phyloP scores from a whole-genome alignment of 2,888 invertebrate species.

The Pollenia angustigena region DNA sequence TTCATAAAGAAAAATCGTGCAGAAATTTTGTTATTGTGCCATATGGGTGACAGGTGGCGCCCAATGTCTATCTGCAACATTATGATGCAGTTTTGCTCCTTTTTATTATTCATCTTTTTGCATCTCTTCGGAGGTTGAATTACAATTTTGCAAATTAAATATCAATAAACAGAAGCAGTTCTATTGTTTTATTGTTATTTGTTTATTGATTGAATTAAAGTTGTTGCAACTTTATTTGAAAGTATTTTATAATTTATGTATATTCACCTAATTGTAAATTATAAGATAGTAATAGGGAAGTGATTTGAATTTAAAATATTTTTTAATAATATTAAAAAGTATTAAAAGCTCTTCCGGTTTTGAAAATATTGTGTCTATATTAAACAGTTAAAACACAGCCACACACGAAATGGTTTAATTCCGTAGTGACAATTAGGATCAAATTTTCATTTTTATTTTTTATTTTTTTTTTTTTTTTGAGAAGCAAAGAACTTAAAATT shows the following conservation, averaged over 20 bases:
- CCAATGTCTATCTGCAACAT: conserved; percentile 58
- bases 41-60: conserved; percentile 72
- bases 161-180: conserved; percentile 62
- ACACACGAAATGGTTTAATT: too few species aligned
- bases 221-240: conserved; percentile 25
- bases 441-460: too few species aligned
- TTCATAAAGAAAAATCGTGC: conserved; percentile 70
- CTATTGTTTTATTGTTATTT: conserved; percentile 50
- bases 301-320: background rate
- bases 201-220: conserved; percentile 20
- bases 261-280: conserved; percentile 14
- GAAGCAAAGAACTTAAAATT: too few species aligned
- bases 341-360: background rate
- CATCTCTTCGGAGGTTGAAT: conserved; percentile 16
- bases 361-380: background rate
- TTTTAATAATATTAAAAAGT: too few species aligned
- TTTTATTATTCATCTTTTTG: conserved; percentile 10
- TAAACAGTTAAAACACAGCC: too few species aligned
- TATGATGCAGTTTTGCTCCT: background rate
- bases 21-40: conserved; percentile 48
- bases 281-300: background rate
- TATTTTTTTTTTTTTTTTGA: too few species aligned
- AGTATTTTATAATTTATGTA: conserved; percentile 10
- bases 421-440: too few species aligned
- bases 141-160: conserved; percentile 46